Conservation (phyloP, 2,888 invertebrate genomes). For the Machimus atricapillus region DNA sequence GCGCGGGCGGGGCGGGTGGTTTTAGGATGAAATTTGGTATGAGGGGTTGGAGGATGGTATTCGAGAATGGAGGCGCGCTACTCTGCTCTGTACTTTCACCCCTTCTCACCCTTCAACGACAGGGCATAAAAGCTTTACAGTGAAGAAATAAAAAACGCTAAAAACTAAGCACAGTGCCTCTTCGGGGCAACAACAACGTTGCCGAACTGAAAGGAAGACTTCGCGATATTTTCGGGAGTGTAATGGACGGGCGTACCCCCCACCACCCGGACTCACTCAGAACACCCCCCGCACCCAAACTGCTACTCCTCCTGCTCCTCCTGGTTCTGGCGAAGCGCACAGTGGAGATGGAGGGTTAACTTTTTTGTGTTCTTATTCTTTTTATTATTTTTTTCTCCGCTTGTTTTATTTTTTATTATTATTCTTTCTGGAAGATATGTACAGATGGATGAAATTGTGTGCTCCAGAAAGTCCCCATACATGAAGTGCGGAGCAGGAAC, state of each 20-base stretch:
- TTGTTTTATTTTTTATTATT: slow-evolving; percentile 39
- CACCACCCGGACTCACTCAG: background rate
- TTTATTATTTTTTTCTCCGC: slow-evolving; percentile 3
- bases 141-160: slow-evolving; percentile 38
- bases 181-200: slow-evolving; percentile 12
- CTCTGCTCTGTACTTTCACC: background rate
- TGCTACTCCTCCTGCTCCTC: background rate
- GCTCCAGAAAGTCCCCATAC: slow-evolving; percentile 24
- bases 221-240: slow-evolving; percentile 39
- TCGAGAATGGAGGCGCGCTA: background rate
- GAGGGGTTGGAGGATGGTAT: background rate
- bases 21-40: no score
- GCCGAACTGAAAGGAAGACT: slow-evolving; percentile 35
- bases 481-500: slow-evolving; percentile 19
- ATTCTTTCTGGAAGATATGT: slow-evolving; percentile 38
- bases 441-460: slow-evolving; percentile 38
- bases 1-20: no score
- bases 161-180: slow-evolving; percentile 37
- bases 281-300: background rate
- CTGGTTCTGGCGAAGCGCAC: background rate
- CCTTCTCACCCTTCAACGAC: background rate
- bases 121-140: slow-evolving; percentile 39
- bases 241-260: slow-evolving; percentile 14
- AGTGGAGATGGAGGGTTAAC: slow-evolving; percentile 25
- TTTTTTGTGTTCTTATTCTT: slow-evolving; percentile 35